Conservation (phyloP, 1,140 invertebrate species). For the Drosophila obscura region DNA sequence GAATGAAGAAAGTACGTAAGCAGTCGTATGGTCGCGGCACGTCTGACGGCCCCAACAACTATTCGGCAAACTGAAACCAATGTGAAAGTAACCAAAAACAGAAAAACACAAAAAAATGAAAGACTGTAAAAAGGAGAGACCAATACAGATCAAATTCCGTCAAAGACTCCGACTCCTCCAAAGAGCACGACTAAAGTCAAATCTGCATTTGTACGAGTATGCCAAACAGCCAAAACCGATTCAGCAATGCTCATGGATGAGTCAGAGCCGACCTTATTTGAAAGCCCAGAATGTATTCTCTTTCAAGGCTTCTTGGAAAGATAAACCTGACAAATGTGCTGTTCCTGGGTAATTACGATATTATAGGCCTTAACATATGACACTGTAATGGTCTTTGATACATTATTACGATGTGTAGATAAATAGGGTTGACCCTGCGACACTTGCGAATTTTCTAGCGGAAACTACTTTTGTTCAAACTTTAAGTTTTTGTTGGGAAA, state of each 20-base stretch:
- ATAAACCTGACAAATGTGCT: constrained; percentile 37
- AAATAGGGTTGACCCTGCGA: no score
- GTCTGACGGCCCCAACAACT: constrained; percentile 52
- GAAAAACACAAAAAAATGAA: neutral
- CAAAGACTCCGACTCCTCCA: constrained; percentile 23
- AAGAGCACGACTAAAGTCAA: neutral
- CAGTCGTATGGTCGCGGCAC: constrained; percentile 25
- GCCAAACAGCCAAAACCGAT: constrained; percentile 37
- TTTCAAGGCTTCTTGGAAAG: constrained; percentile 54
- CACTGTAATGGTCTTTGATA: constrained; percentile 16
- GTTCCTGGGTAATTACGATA: constrained; percentile 31
- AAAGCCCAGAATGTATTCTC: constrained; percentile 48
- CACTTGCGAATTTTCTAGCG: no score
- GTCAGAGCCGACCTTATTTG: constrained; percentile 40
- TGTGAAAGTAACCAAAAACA: constrained; percentile 48
- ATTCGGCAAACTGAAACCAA: constrained; percentile 52
- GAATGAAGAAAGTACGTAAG: constrained; percentile 59
- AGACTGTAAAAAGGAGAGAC: constrained; percentile 3
- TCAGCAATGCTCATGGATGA: constrained; percentile 46
- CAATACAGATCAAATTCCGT: neutral
- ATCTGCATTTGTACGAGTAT: constrained; percentile 5
- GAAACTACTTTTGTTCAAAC: no score
- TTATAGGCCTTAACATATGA: constrained; percentile 39
- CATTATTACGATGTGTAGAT: neutral
- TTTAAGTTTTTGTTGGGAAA: neutral